phyloP scores from a whole-genome alignment of 2,888 invertebrate species.

The Leucania comma region DNA sequence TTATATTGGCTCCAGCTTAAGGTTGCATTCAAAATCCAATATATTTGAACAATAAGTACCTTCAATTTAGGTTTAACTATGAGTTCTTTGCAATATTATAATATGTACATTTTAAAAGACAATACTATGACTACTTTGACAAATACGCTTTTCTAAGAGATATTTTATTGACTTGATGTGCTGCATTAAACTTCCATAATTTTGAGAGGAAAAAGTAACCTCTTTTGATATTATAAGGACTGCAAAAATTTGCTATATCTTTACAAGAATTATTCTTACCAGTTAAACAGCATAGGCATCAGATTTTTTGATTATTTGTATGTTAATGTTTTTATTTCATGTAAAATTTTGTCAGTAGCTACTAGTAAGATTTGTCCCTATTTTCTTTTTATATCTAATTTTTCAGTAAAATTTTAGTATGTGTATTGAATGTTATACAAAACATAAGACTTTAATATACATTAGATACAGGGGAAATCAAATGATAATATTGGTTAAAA shows the following conservation, averaged over 20 bases:
- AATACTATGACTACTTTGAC: slow-evolving; percentile 77
- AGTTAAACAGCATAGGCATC: slow-evolving; percentile 74
- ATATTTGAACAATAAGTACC: slow-evolving; percentile 64
- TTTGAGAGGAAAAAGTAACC: slow-evolving; percentile 71
- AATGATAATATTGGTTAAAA: slow-evolving; percentile 68
- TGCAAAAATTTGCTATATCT: slow-evolving; percentile 85
- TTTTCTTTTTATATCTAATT: slow-evolving; percentile 60
- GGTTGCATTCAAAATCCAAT: slow-evolving; percentile 70
- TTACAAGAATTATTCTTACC: slow-evolving; percentile 79
- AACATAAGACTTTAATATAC: slow-evolving; percentile 68
- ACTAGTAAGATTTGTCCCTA: slow-evolving; percentile 65
- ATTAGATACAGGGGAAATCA: slow-evolving; percentile 74
- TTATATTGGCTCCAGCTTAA: slow-evolving; percentile 81
- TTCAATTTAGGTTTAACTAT: slow-evolving; percentile 70
- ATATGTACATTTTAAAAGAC: slow-evolving; percentile 74
- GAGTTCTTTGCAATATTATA: slow-evolving; percentile 77
- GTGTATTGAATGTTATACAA: slow-evolving; percentile 63
- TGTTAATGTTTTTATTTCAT: slow-evolving; percentile 70
- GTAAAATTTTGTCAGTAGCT: slow-evolving; percentile 71
- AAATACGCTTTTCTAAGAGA: slow-evolving; percentile 77
- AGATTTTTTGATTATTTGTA: slow-evolving; percentile 71
- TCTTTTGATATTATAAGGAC: slow-evolving; percentile 82
- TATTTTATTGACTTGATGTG: slow-evolving; percentile 73
- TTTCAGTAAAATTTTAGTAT: slow-evolving; percentile 67
- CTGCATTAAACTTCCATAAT: slow-evolving; percentile 81